Evolutionary conservation across 2,797 vertebrate genomes (phyloP).

Genomic region (Morus bassanus): DNA sequence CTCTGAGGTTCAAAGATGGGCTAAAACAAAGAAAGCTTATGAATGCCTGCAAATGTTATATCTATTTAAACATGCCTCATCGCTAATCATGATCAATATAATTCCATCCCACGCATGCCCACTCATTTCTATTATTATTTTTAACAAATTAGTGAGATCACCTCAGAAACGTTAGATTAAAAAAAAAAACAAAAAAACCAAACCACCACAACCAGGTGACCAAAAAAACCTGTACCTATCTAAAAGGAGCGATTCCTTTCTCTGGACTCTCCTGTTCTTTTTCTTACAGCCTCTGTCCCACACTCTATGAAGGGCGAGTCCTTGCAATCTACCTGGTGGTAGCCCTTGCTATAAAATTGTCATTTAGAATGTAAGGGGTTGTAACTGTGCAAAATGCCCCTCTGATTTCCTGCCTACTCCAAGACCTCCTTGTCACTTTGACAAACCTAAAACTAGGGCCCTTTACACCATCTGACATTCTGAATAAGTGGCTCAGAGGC

Average conservation of each 20-base stretch:
- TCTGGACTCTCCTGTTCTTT: background rate
- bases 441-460: conserved; percentile 27
- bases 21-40: conserved; percentile 41
- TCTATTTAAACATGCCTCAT: conserved; percentile 18
- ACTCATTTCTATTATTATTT: conserved; percentile 51
- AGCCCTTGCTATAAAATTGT: background rate
- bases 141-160: conserved; percentile 39
- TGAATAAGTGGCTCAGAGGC: conserved; percentile 14
- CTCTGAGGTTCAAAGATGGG: conserved; percentile 27
- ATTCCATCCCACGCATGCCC: conserved; percentile 36
- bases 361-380: background rate
- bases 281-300: background rate
- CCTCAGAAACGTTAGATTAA: conserved; percentile 3
- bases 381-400: background rate
- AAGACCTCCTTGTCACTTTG: conserved; percentile 18
- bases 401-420: conserved; percentile 19
- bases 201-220: background rate
- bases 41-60: conserved; percentile 8
- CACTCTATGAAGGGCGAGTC: background rate
- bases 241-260: background rate
- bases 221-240: conserved; percentile 6
- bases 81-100: conserved; percentile 19
- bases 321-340: background rate
- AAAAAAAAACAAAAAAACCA: background rate
- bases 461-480: background rate